These are phyloP conservation scores for Teleogryllus oceanicus DNA, from an alignment of 2,888 invertebrate genomes.

Conservation along the genomic window DNA sequence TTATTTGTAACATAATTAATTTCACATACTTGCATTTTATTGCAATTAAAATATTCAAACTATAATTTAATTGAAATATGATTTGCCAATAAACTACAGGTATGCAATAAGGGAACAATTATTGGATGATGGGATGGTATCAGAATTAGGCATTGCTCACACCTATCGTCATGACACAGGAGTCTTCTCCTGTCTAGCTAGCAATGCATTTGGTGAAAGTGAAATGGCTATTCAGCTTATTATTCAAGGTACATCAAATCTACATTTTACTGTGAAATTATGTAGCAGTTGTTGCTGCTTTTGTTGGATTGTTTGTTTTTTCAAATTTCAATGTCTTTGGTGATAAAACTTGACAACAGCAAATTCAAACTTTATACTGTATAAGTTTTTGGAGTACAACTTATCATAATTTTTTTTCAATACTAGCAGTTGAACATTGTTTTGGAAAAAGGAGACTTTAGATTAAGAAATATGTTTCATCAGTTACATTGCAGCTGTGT, in stretches of 20 bases:
- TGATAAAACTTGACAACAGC: no score
- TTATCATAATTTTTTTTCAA: no score
- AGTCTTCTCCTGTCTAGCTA: constrained; percentile 80
- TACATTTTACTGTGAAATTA: not conserved
- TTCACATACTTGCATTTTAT: no score
- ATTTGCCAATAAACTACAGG: constrained; percentile 44
- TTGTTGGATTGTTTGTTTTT: no score
- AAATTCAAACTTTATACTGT: no score
- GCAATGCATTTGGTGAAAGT: constrained; percentile 86
- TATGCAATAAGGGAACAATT: constrained; percentile 74
- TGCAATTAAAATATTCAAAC: not conserved
- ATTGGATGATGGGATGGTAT: constrained; percentile 76
- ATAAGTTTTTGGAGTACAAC: no score
- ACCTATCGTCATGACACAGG: constrained; percentile 87
- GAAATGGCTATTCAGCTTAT: constrained; percentile 86
- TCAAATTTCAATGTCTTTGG: no score
- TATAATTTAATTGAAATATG: not conserved
- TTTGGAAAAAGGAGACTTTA: no score
- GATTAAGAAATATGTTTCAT: no score
- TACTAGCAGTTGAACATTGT: no score
- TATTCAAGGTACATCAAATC: constrained; percentile 67
- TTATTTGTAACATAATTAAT: no score
- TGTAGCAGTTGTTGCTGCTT: no score
- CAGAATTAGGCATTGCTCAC: constrained; percentile 78
- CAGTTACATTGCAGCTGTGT: constrained; percentile 28